A percentile compares a stretch with the other conserved stretches of the same genome.
phyloP scores from a whole-genome alignment of 2,113 vertebrate genomes.

The Shinisaurus crocodilurus region DNA sequence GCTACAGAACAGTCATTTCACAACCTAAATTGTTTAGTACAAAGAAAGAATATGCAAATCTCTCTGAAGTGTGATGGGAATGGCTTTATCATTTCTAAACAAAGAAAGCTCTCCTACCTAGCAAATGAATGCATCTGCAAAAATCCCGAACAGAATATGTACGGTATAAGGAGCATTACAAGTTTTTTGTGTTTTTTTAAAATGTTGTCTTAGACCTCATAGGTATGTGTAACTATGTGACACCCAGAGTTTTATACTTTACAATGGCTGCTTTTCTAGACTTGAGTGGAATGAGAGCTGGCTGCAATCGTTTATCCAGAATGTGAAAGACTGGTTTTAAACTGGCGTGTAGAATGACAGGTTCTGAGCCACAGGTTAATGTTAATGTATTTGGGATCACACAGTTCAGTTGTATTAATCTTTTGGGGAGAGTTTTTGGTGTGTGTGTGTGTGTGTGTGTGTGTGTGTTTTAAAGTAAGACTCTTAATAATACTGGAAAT shows the following conservation, averaged over 20 bases:
- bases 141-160: background rate
- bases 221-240: background rate
- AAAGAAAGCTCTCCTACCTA: background rate
- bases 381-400: background rate
- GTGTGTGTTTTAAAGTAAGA: no score
- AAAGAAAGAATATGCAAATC: conserved; percentile 24
- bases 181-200: background rate
- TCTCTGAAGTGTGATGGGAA: background rate
- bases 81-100: conserved; percentile 15
- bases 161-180: conserved; percentile 1
- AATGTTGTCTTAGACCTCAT: background rate
- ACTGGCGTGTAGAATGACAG: background rate
- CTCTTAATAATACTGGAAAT: background rate
- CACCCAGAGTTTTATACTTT: background rate
- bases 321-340: background rate
- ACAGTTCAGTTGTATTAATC: background rate
- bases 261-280: background rate
- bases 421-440: background rate
- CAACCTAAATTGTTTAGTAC: conserved; percentile 37
- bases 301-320: background rate
- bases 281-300: background rate
- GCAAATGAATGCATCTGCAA: conserved; percentile 19
- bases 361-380: background rate
- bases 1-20: conserved; percentile 19
- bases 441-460: no score